Conservation (phyloP, 2,113 vertebrate genomes). For the Hippopotamus amphibius region DNA sequence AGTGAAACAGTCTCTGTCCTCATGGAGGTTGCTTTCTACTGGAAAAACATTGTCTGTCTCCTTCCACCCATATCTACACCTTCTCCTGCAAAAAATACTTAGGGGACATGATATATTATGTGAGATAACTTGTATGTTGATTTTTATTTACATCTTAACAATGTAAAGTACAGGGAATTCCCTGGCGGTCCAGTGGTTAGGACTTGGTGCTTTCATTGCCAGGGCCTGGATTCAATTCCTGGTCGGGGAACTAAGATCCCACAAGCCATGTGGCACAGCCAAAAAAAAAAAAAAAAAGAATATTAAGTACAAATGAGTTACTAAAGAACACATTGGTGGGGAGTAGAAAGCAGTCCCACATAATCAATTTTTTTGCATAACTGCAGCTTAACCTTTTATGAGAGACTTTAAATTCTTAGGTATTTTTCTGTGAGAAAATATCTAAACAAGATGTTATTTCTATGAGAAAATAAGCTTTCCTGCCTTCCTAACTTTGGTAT, state of each 20-base stretch:
- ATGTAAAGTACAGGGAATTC: background rate
- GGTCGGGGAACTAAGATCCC: background rate
- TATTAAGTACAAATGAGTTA: constrained; percentile 25
- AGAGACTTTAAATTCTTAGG: constrained; percentile 33
- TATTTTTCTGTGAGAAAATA: background rate
- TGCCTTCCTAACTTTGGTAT: background rate
- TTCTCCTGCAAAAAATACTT: background rate
- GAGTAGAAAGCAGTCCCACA: background rate
- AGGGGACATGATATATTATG: background rate
- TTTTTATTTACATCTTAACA: background rate
- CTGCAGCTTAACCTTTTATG: constrained; percentile 1
- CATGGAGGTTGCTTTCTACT: background rate
- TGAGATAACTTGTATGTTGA: background rate
- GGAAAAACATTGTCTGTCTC: background rate
- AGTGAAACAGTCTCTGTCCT: background rate
- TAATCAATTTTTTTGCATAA: background rate
- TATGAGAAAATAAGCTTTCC: background rate
- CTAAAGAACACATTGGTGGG: background rate
- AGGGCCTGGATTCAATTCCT: background rate
- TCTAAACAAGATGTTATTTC: background rate
- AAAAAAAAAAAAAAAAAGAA: background rate
- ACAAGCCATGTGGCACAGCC: background rate
- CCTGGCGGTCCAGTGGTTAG: background rate
- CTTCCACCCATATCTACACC: background rate
- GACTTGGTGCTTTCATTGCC: background rate